Evolutionary conservation across 2,113 vertebrate genomes (phyloP).

Genomic region (Psittacara wagleri): DNA sequence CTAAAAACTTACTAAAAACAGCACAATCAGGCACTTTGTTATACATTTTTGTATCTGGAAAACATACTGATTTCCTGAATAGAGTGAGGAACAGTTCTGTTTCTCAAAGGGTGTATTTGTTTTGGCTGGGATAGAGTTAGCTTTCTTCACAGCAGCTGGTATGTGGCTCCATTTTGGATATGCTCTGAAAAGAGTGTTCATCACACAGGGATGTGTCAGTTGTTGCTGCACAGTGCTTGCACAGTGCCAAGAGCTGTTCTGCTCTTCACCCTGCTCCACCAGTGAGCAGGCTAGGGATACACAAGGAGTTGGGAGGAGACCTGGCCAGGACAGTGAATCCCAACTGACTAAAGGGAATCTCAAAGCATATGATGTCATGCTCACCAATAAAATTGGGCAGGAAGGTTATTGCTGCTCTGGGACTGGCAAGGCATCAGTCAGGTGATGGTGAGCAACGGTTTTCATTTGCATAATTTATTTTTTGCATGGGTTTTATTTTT

Average conservation of each 20-base stretch:
- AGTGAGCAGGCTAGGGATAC: fast-evolving
- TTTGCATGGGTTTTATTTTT: not conserved
- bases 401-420: not conserved
- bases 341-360: not conserved
- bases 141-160: not conserved
- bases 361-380: not conserved
- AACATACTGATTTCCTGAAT: not conserved
- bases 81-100: not conserved
- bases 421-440: not conserved
- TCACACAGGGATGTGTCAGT: not conserved
- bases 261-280: not conserved
- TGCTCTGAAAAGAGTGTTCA: not conserved
- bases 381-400: not conserved
- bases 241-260: not conserved
- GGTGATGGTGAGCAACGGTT: not conserved
- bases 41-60: not conserved
- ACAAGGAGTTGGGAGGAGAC: not conserved
- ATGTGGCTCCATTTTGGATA: not conserved
- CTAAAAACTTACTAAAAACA: not conserved
- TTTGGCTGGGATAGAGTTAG: not conserved
- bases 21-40: not conserved
- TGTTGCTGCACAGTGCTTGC: not conserved
- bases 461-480: not conserved
- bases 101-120: not conserved
- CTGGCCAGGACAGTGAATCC: not conserved